Percentiles rank a stretch among this genome's conserved stretches.
These are phyloP conservation scores for Poecile atricapillus DNA, from an alignment of 2,113 vertebrate genomes.

Conservation along the genomic window DNA sequence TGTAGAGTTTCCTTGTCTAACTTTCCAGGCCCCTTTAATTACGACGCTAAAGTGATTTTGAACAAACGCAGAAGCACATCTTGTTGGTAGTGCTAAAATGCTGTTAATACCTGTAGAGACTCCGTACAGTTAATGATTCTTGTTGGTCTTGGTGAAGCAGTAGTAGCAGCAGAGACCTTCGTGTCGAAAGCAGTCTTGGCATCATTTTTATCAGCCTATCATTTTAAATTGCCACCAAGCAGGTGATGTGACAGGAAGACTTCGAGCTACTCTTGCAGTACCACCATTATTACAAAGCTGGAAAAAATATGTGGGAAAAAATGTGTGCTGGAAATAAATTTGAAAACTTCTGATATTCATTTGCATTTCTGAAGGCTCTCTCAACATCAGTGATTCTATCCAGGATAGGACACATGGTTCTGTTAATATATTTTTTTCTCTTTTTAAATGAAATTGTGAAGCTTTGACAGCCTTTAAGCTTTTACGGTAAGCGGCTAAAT, in stretches of 20 bases:
- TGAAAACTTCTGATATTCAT: neutral
- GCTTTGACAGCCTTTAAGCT: neutral
- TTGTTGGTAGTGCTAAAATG: neutral
- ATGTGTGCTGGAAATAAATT: neutral
- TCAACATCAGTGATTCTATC: neutral
- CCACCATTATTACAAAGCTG: neutral
- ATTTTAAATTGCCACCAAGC: neutral
- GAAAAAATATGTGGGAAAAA: neutral
- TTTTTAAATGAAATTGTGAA: neutral
- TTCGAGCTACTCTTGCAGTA: neutral
- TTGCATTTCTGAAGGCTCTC: slow-evolving; percentile 16
- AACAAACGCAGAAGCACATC: neutral
- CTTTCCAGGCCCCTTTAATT: neutral
- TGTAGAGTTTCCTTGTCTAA: neutral
- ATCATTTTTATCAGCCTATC: neutral
- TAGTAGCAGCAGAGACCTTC: neutral
- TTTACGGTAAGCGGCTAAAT: neutral
- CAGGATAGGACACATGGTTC: neutral
- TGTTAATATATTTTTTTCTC: neutral
- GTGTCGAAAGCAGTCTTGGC: neutral
- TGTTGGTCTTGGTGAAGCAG: neutral
- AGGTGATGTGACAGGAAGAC: neutral
- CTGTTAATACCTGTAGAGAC: neutral
- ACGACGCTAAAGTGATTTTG: neutral
- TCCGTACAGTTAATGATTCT: neutral